Evolutionary conservation across 2,113 vertebrate species (phyloP), one percentile per base, ranked within the genome.

Genomic region (Hemicordylus capensis): DNA sequence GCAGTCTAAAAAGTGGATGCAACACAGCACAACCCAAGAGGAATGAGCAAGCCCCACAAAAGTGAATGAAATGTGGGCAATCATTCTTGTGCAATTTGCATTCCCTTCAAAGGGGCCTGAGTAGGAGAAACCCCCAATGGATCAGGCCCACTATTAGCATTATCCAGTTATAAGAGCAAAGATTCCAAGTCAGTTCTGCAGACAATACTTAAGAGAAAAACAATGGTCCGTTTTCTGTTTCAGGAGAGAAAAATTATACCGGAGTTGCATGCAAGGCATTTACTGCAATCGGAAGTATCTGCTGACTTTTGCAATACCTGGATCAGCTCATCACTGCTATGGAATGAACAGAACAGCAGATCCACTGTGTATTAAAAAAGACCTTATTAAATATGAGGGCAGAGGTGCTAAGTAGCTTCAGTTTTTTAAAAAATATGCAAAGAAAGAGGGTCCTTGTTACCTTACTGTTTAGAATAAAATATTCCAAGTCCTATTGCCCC

Each of bases 381-480:
- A 93, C 90, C 91, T 85, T 73, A 85, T 75, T 91, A 92, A 87
- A 79, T 83, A 86, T 87, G 92, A 95, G 92, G 95, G 94, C 88
- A 89, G 93, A 94, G 86, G 90, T 86, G 94, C 93, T 93, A 72
- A 66, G 70, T 31, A 93, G 92, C 90, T 92, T 73, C 82, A 87
- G 88, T 91, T 90, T 73, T 84, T 34, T 44, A 44, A n/a, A 51
- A 86, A 92, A 92, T 94, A 91, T 19, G 85, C 94, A 94, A 94
- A 91, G 78, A 66, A 42, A 77, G 89, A 88, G 85, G 66, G 88
- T 91, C 85, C 87, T 85, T 82, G 89, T 87, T 92, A 90, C 87
- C 90, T 94, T 92, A 91, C 44, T 80, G 84, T 89, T 80, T 74
- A 86, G 90, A 90, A 93, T 90, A 94, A 95, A 94, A 94, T 92